Percentiles rank a stretch among this genome's conserved stretches.
Evolutionary conservation across 2,888 invertebrate genomes (phyloP).

Genomic region (Cancer borealis): DNA sequence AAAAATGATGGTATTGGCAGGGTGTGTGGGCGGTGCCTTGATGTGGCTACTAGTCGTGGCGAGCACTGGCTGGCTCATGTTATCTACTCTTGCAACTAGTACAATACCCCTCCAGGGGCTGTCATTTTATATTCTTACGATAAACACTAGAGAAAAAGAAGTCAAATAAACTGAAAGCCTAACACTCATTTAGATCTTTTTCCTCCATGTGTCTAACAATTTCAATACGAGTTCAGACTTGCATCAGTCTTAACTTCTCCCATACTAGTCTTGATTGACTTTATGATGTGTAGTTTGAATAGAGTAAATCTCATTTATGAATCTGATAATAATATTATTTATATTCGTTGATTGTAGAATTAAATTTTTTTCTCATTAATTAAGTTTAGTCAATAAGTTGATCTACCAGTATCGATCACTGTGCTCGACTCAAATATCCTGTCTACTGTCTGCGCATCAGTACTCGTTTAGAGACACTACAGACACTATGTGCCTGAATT

Average conservation of each 20-base stretch:
- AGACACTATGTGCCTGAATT: slow-evolving; percentile 43
- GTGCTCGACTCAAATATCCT: slow-evolving; percentile 8
- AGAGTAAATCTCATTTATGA: neutral
- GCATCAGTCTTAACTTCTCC: slow-evolving; percentile 2
- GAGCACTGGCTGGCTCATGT: slow-evolving; percentile 57
- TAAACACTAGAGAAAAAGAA: slow-evolving; percentile 72
- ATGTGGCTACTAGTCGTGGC: slow-evolving; percentile 53
- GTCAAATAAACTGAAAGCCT: slow-evolving; percentile 60
- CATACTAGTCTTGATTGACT: neutral
- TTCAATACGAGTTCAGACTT: neutral
- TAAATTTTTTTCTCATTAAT: neutral
- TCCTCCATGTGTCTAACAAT: neutral
- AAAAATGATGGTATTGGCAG: neutral
- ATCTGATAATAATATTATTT: neutral
- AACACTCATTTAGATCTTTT: slow-evolving; percentile 28
- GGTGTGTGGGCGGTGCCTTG: slow-evolving; percentile 43
- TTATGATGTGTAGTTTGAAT: neutral
- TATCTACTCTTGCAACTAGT: slow-evolving; percentile 75
- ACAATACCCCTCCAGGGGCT: slow-evolving; percentile 71
- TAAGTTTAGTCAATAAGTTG: slow-evolving; percentile 8
- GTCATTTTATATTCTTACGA: slow-evolving; percentile 74
- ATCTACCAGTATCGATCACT: neutral
- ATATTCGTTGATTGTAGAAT: neutral
- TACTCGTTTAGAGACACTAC: slow-evolving; percentile 5
- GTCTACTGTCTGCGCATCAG: neutral